These are phyloP conservation scores for Homarus gammarus DNA, from an alignment of 2,888 invertebrate genomes.

Conservation along the genomic window DNA sequence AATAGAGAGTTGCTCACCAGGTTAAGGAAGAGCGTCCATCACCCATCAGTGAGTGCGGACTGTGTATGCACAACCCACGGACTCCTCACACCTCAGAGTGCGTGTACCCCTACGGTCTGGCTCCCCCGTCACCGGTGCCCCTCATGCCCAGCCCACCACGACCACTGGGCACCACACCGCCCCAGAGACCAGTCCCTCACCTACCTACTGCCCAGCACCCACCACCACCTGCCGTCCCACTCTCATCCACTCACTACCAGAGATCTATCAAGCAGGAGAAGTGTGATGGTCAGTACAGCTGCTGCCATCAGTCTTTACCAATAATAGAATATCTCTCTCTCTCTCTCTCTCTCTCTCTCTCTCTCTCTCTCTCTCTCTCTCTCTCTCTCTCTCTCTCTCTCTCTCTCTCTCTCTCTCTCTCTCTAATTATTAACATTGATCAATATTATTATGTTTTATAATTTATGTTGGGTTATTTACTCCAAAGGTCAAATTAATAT, in stretches of 20 bases:
- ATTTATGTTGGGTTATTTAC: too few species aligned
- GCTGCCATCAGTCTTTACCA: too few species aligned
- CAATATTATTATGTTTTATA: too few species aligned
- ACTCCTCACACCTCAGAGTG: conserved; percentile 72
- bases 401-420: too few species aligned
- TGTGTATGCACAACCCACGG: conserved; percentile 73
- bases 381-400: too few species aligned
- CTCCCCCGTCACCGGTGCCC: conserved; percentile 67
- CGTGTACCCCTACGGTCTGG: conserved; percentile 68
- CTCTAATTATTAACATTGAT: too few species aligned
- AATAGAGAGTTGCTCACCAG: too few species aligned
- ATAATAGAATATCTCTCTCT: too few species aligned
- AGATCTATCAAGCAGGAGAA: conserved; percentile 68
- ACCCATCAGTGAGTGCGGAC: conserved; percentile 71
- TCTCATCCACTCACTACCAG: conserved; percentile 40
- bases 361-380: too few species aligned
- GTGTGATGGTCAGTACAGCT: conserved; percentile 55
- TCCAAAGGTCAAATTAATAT: too few species aligned
- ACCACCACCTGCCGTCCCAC: conserved; percentile 20
- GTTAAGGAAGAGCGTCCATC: conserved; percentile 75
- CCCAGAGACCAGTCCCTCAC: conserved; percentile 61
- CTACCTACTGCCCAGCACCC: conserved; percentile 31
- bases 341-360: too few species aligned
- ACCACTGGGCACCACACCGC: conserved; percentile 58
- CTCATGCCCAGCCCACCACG: conserved; percentile 67